These are phyloP conservation scores for Pollicipes pollicipes DNA, from an alignment of 1,140 invertebrate genomes.

Conservation along the genomic window DNA sequence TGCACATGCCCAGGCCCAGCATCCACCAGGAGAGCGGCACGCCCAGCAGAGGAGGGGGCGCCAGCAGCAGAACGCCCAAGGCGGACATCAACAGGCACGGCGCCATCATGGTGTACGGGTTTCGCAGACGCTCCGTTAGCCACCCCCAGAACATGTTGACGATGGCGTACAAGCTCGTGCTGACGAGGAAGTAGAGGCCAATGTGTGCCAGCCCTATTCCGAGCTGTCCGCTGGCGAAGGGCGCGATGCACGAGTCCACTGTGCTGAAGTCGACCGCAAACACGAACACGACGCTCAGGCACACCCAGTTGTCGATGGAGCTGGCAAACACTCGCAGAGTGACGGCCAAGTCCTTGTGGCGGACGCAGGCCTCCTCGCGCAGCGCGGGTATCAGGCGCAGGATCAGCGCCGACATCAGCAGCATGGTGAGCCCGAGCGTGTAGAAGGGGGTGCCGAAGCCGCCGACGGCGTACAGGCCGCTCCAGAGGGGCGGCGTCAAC, in stretches of 20 bases:
- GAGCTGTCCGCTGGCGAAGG: background rate
- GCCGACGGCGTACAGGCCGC: slow-evolving; percentile 30
- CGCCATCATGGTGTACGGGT: background rate
- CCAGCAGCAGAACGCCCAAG: background rate
- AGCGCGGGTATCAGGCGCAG: slow-evolving; percentile 34
- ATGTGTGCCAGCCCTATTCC: background rate
- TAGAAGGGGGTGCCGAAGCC: slow-evolving; percentile 39
- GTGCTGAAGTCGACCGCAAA: background rate
- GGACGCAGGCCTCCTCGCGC: slow-evolving; percentile 37
- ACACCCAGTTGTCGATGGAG: slow-evolving; percentile 36
- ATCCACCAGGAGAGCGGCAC: background rate
- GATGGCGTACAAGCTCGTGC: background rate
- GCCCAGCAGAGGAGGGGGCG: background rate
- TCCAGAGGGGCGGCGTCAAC: slow-evolving; percentile 31
- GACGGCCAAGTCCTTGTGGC: slow-evolving; percentile 36
- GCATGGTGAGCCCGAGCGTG: slow-evolving; percentile 30
- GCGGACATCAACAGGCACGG: background rate
- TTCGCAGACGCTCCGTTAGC: background rate
- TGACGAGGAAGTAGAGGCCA: background rate
- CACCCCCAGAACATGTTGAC: background rate
- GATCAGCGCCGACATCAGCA: slow-evolving; percentile 33
- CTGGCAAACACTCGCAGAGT: slow-evolving; percentile 41
- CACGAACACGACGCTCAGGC: background rate
- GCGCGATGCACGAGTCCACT: background rate
- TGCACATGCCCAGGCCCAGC: background rate